Base-by-base conservation (phyloP, 2,888 invertebrate species). In the Biston betularia region DNA sequence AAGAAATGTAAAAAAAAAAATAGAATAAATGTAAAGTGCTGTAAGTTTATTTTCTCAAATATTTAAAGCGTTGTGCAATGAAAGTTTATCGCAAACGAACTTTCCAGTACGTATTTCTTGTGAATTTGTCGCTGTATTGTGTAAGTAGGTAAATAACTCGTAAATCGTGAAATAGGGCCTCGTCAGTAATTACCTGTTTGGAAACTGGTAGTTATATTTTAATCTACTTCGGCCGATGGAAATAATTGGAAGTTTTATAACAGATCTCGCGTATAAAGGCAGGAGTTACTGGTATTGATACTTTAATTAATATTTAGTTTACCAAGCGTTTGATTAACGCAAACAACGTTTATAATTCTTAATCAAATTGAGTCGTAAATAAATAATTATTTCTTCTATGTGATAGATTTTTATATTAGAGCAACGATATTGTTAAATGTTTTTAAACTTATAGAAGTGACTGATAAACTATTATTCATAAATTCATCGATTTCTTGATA, bases 141-240 rank as follows among this genome's bases (percentile, higher is more conserved):
- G 42, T 54, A 54, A 54, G 9, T 42, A 33, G 42, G 12, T 42
- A 42, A 33, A 12, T 1, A 12, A 6, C 24, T 24, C 3, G 11
- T 42, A 54, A 33, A 44, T 42, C 12, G 12, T n/a, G 42, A 12
- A 49, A 58, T 8, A 40, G 58, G 49, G 35, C 58, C 49, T n/a
- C 48, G 61, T 53, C 55, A 61, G 73, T 74, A 73, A 75, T 73
- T 70, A 70, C 70, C 68, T 63, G 70, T 70, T 68, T 57, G 57
- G 65, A 54, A 61, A 70, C 69, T 63, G 59, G 53, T 72, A 53
- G 68, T 68, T 64, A 68, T 70, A 71, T 61, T 64, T 72, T 68
- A 69, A 66, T 70, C 70, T 67, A 62, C 65, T 54, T 65, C 58
- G 53, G 40, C 62, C 62, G 64, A 64, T 72, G 66, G 64, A 69